Percentiles rank a stretch among this genome's conserved stretches.
phyloP scores from a whole-genome alignment of 2,797 vertebrate species.

The Coendou prehensilis region DNA sequence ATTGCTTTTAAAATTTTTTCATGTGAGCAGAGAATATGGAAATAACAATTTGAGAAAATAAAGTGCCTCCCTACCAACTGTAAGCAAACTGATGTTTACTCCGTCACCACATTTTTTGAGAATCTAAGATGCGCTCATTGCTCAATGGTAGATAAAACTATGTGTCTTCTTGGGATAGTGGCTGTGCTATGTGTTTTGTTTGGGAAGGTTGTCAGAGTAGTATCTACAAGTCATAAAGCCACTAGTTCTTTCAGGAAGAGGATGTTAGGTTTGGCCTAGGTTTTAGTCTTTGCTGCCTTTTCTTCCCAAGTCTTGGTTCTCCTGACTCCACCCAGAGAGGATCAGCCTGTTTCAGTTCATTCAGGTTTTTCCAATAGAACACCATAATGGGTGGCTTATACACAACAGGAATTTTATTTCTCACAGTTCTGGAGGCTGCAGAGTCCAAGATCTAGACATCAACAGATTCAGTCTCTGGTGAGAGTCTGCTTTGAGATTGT shows the following conservation, averaged over 20 bases:
- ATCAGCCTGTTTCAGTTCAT: slow-evolving; percentile 38
- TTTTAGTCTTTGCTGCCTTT: not conserved
- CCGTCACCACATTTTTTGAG: not conserved
- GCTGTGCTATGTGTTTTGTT: slow-evolving; percentile 25
- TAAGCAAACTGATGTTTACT: not conserved
- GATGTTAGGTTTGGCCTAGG: slow-evolving; percentile 56
- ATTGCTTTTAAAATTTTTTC: not conserved
- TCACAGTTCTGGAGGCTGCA: not conserved
- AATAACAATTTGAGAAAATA: slow-evolving; percentile 14
- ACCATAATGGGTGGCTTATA: not conserved
- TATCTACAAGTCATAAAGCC: slow-evolving; percentile 22
- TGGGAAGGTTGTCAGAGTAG: slow-evolving; percentile 34
- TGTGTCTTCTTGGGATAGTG: slow-evolving; percentile 2
- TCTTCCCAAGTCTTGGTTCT: not conserved
- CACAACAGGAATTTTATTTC: slow-evolving; percentile 10
- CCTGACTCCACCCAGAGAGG: not conserved
- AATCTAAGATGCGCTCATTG: not conserved
- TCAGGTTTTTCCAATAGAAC: slow-evolving; percentile 8
- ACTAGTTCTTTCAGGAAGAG: slow-evolving; percentile 39
- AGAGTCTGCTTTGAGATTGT: not conserved
- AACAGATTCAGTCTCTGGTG: not conserved
- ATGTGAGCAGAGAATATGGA: not conserved
- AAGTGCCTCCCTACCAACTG: not conserved
- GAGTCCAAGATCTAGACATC: not conserved
- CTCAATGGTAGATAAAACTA: not conserved